Conservation (phyloP, 2,113 vertebrate species). For the Hippolais icterina region DNA sequence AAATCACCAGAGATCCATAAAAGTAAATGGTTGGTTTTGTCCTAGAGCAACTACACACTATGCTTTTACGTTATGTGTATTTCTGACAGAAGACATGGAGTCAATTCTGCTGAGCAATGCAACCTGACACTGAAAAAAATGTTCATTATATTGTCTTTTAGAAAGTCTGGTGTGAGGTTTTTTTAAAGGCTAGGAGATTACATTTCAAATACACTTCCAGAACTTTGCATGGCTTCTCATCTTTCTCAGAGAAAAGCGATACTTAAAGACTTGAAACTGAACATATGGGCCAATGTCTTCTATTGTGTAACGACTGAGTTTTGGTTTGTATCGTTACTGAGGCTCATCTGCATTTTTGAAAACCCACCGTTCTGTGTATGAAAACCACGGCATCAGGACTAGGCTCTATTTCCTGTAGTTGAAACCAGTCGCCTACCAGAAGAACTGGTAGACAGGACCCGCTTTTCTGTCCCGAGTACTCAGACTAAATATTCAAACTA, state of each 20-base stretch:
- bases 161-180: fast-evolving
- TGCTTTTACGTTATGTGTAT: not conserved
- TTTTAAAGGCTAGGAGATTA: not conserved
- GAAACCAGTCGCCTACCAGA: not conserved
- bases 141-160: not conserved
- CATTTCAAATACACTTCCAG: not conserved
- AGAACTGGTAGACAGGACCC: fast-evolving
- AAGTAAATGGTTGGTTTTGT: not conserved
- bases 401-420: not conserved
- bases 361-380: not conserved
- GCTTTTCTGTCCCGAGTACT: not conserved
- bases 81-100: not conserved
- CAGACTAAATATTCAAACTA: not conserved
- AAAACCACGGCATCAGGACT: not conserved
- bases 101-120: not conserved
- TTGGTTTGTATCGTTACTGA: not conserved
- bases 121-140: not conserved
- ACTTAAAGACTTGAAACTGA: not conserved
- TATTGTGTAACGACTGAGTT: not conserved
- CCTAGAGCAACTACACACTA: not conserved
- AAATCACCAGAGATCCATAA: not conserved
- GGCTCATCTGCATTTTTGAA: not conserved
- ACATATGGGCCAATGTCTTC: not conserved
- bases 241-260: not conserved
- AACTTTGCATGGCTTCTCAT: not conserved